These are phyloP conservation scores for Drosophila greeni DNA, from an alignment of 2,888 invertebrate species.

Conservation along the genomic window DNA sequence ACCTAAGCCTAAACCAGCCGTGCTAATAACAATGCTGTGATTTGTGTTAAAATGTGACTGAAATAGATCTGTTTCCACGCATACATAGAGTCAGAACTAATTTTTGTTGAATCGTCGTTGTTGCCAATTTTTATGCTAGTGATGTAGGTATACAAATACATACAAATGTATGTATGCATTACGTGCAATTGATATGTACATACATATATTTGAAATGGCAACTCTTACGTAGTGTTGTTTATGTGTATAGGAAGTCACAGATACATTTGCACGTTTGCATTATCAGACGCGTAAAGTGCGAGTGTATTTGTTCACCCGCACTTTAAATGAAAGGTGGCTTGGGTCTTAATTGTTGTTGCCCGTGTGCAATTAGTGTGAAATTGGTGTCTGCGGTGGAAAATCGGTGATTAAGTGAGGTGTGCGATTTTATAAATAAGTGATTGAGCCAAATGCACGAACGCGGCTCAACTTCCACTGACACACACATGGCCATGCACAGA, in stretches of 20 bases:
- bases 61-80: neutral
- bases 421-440: constrained; percentile 39
- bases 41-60: constrained; percentile 21
- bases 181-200: constrained; percentile 14
- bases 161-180: constrained; percentile 26
- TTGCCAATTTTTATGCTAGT: constrained; percentile 22
- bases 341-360: constrained; percentile 34
- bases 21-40: constrained; percentile 27
- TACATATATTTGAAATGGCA: constrained; percentile 36
- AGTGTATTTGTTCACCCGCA: constrained; percentile 13
- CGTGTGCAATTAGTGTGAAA: constrained; percentile 46
- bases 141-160: constrained; percentile 24
- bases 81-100: neutral
- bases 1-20: constrained; percentile 23
- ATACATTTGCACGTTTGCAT: constrained; percentile 12
- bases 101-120: constrained; percentile 10
- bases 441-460: constrained; percentile 24
- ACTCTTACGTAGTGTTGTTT: constrained; percentile 27
- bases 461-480: constrained; percentile 13
- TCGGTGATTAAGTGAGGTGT: constrained; percentile 55
- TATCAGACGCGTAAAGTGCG: constrained; percentile 12
- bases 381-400: constrained; percentile 32
- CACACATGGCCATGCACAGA: constrained; percentile 11
- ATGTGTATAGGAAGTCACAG: constrained; percentile 22
- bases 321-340: constrained; percentile 26